Base-by-base conservation (phyloP, 1,140 invertebrate genomes). In the Lepidurus packardi region DNA sequence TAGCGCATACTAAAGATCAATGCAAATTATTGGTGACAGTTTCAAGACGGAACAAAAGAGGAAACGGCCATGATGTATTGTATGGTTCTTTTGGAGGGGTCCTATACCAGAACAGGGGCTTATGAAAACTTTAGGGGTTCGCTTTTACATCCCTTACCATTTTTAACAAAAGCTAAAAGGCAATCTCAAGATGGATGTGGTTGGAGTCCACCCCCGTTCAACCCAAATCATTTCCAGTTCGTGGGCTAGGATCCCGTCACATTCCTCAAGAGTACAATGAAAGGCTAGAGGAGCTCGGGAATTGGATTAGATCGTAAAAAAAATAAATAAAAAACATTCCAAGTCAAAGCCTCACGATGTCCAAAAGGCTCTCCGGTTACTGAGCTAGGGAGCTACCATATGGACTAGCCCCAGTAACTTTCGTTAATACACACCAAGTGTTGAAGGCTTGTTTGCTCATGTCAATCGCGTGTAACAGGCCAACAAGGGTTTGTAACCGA, bases 11-110 rank as follows among this genome's bases (percentile, higher is more conserved):
- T 21, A 65, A n/a, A 11, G 53, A 21, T 21, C 53, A 9, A 65
- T 65, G 53, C 53, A 65, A 21, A 65, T 65, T 65, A 16, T 65
- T 21, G 21, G 53, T 65, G 53, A 65, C 53, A 65, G 53, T 65
- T 65, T 65, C 53, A 65, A 13, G 53, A 65, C 53, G 53, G 53
- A 1, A 65, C 53, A 65, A 65, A 65, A 65, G 53, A 16, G 53
- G 53, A 21, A 21, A 21, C 16, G 53, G 53, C 53, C 16, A 65
- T 65, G 53, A 65, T 65, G n/a, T 65, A 65, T 65, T 21, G 53
- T 65, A 9, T 65, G 53, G 53, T 65, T 21, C 53, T 65, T 65
- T 65, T 65, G 53, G 53, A 21, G 16, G 21, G 53, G 21, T n/a
- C 21, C 53, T n/a, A n/a, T n/a, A n/a, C 16, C 21, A 65, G 21